Base-by-base conservation (phyloP, 2,888 invertebrate genomes). In the Drosophila tanythrix region DNA sequence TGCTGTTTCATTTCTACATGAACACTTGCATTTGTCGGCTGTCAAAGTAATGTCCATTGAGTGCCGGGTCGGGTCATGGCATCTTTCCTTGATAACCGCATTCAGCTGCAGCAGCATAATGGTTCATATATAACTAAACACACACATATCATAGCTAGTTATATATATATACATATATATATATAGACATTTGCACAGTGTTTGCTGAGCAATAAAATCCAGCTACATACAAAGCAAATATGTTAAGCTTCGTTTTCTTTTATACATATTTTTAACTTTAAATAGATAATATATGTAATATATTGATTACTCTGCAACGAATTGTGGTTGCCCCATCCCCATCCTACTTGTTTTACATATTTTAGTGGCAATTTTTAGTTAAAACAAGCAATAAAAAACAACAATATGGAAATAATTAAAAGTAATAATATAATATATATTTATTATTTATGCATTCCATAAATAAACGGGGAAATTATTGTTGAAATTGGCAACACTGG, bases 21-120 rank as follows among this genome's bases (percentile, higher is more conserved):
- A 83, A 72, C 87, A 83, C 82, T 81, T 81, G 70, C 79, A 87
- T 79, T 81, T 83, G 79, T 71, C 58, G 87, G 69, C 84, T 76
- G 84, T 74, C 73, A 70, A 51, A 75, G 69, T 64, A 46, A 59
- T 60, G 48, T 60, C 57, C 29, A 56, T 58, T 65, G 43, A 48
- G 43, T 31, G 38, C 13, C 58, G 61, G 36, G 60, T 57, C 53
- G 72, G 36, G 60, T 50, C 64, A 50, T 61, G 61, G 38, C 72
- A 35, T 55, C 61, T 40, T 55, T 51, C 51, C 48, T 40, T 48
- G 31, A 52, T 29, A 13, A 25, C 35, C 33, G 43, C n/a, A 40
- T 40, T 33, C 60, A 61, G 46, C 40, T 53, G 46, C 29, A 31
- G 63, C 64, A 25, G 55, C 66, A 52, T 58, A 57, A 51, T 63